Evolutionary conservation across 2,888 invertebrate genomes (phyloP).

Genomic region (Cerastoderma edule): DNA sequence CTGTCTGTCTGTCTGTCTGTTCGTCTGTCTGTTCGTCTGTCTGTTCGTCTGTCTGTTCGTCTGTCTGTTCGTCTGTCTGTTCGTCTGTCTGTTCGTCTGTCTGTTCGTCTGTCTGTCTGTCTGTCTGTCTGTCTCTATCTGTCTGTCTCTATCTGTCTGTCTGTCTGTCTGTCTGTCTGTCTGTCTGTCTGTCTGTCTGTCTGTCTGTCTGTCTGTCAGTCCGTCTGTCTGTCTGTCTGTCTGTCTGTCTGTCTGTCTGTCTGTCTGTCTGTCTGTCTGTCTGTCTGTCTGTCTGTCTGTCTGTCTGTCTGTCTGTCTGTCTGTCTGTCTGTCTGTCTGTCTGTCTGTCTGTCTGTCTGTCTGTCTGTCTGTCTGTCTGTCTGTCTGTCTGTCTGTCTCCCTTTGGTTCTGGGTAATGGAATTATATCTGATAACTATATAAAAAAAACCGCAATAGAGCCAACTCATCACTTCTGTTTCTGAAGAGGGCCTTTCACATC

Average conservation of each 20-base stretch:
- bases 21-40: not conserved
- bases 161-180: not conserved
- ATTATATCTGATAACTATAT: no score
- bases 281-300: not conserved
- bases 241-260: not conserved
- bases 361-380: not conserved
- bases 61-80: not conserved
- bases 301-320: not conserved
- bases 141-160: not conserved
- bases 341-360: not conserved
- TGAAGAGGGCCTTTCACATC: no score
- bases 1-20: slow-evolving; percentile 1
- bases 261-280: not conserved
- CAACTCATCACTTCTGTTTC: no score
- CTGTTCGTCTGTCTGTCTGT: no score
- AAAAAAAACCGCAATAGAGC: no score
- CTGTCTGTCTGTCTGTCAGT: not conserved
- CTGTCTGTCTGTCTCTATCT: not conserved
- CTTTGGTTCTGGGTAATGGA: no score
- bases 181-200: no score
- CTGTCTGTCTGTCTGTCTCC: not conserved
- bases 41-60: not conserved
- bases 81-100: no score
- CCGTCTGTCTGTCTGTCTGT: no score
- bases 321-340: not conserved